Evolutionary conservation across 2,888 invertebrate genomes (phyloP).

Genomic region (Clivina fossor): DNA sequence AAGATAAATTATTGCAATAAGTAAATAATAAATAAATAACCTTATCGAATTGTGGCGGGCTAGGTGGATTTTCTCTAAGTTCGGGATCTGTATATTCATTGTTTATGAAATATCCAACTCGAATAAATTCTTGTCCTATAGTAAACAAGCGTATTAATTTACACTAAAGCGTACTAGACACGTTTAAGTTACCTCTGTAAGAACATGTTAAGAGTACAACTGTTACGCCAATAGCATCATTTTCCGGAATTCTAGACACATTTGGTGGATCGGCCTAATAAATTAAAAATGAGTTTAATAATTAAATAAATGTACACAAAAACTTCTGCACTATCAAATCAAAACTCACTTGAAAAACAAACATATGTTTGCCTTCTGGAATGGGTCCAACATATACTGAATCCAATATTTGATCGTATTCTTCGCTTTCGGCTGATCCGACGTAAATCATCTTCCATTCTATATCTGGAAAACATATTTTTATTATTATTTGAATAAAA

Average conservation of each 20-base stretch:
- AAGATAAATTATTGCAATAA: too few species aligned
- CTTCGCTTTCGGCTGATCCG: slow-evolving; percentile 96
- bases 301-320: too few species aligned
- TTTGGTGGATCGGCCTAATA: slow-evolving; percentile 93
- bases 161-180: too few species aligned
- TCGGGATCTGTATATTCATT: slow-evolving; percentile 95
- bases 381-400: slow-evolving; percentile 98
- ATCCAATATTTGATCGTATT: slow-evolving; percentile 94
- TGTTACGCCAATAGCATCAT: slow-evolving; percentile 97
- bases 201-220: slow-evolving; percentile 95
- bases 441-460: slow-evolving; percentile 99
- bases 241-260: slow-evolving; percentile 88
- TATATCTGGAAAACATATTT: slow-evolving; percentile 72
- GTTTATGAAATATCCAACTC: slow-evolving; percentile 98
- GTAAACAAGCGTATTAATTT: not conserved
- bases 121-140: slow-evolving; percentile 85
- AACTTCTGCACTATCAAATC: too few species aligned
- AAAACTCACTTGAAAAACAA: slow-evolving; percentile 78
- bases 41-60: slow-evolving; percentile 91
- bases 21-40: too few species aligned
- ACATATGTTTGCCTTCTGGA: slow-evolving; percentile 94
- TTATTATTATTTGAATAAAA: too few species aligned
- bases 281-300: too few species aligned
- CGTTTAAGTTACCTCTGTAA: slow-evolving; percentile 62
- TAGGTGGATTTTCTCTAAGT: slow-evolving; percentile 90